Conservation (phyloP, 2,797 vertebrate genomes). For the Crypturellus tataupa region DNA sequence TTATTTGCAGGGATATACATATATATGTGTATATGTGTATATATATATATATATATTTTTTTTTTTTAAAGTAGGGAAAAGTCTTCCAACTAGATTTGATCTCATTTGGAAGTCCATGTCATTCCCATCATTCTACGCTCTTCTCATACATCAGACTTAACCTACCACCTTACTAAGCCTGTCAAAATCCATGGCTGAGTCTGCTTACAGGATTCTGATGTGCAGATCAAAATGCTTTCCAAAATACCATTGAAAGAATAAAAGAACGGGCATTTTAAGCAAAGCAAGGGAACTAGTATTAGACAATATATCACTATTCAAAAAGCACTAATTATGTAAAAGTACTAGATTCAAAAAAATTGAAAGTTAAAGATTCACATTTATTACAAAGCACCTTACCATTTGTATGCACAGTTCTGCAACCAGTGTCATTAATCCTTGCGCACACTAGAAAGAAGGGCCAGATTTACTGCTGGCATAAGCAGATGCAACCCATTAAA, state of each 20-base stretch:
- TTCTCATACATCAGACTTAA: not conserved
- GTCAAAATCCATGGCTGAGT: not conserved
- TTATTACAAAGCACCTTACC: rapidly evolving
- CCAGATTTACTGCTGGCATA: not conserved
- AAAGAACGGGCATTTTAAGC: not conserved
- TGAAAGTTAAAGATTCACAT: not conserved
- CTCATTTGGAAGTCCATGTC: not conserved
- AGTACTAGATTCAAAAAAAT: not conserved
- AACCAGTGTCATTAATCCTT: not conserved
- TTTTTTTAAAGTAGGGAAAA: not conserved
- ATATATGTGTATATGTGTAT: no score
- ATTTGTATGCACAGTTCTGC: not conserved
- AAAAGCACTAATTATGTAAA: not conserved
- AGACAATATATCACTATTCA: not conserved
- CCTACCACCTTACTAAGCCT: not conserved
- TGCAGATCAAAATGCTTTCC: not conserved
- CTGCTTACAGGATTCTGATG: not conserved
- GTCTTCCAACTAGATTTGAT: no score
- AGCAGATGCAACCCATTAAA: not conserved
- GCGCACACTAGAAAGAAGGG: not conserved
- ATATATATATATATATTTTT: no score
- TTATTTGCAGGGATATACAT: not conserved
- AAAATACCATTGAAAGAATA: not conserved
- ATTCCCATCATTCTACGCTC: not conserved
- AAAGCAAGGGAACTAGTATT: not conserved